These are phyloP conservation scores for Remorina albescens DNA, from an alignment of 2,797 vertebrate genomes.

Conservation along the genomic window DNA sequence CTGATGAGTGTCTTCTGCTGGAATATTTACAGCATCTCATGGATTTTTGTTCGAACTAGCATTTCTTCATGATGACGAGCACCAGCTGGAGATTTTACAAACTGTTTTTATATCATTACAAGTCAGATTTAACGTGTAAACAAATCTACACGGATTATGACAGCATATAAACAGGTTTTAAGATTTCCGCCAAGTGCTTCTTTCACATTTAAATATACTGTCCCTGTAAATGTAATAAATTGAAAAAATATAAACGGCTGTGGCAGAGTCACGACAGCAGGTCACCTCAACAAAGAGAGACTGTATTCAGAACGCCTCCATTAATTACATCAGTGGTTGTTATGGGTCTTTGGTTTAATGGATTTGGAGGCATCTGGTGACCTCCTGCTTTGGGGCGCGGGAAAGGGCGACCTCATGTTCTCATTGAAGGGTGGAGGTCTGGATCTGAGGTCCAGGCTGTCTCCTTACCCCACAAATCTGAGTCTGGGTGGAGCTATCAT, in stretches of 20 bases:
- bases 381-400: conserved; percentile 44
- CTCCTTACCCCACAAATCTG: conserved; percentile 44
- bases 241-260: no score
- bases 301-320: conserved; percentile 31
- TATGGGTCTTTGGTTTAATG: conserved; percentile 69
- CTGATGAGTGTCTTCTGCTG: not conserved
- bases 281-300: conserved; percentile 27
- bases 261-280: conserved; percentile 10
- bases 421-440: conserved; percentile 9
- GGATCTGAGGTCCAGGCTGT: conserved; percentile 31
- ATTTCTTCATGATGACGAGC: not conserved
- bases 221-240: not conserved
- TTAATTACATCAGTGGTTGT: conserved; percentile 63
- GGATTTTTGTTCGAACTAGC: not conserved
- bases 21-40: conserved; percentile 2
- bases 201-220: not conserved
- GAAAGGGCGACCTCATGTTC: conserved; percentile 25
- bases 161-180: no score
- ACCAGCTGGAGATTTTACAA: not conserved
- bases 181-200: not conserved
- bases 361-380: conserved; percentile 77
- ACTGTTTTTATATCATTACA: not conserved
- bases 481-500: conserved; percentile 3
- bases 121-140: not conserved
- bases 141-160: no score